phyloP scores from a whole-genome alignment of 1,140 invertebrate species.

The Pachypeltis micranthus region DNA sequence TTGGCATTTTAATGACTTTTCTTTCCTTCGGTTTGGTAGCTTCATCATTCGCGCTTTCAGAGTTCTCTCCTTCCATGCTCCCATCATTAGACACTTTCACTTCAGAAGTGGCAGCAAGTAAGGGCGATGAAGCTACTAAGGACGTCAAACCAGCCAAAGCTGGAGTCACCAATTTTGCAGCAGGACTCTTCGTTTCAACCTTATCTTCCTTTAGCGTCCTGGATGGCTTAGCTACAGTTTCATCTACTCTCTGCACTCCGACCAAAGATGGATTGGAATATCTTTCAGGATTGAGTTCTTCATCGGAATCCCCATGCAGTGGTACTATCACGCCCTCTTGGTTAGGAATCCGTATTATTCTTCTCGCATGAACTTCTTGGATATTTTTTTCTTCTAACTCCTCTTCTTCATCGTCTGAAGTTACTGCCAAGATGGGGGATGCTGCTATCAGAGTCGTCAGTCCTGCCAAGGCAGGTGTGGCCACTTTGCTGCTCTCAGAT shows the following conservation, averaged over 20 bases:
- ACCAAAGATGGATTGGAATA: not conserved
- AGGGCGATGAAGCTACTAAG: not conserved
- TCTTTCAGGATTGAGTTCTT: not conserved
- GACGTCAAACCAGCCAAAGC: not conserved
- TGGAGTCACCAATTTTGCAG: not conserved
- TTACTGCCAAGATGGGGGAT: not conserved
- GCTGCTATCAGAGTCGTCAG: not conserved
- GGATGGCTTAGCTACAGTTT: conserved; percentile 19
- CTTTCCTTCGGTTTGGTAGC: not conserved
- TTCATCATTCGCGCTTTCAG: not conserved
- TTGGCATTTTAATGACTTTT: conserved; percentile 13
- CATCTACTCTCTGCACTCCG: conserved; percentile 2
- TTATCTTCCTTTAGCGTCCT: not conserved
- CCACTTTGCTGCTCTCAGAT: no score
- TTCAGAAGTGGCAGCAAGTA: not conserved
- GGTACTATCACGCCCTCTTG: conserved; percentile 1
- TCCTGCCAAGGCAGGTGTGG: not conserved
- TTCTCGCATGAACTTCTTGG: not conserved
- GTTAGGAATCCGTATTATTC: not conserved
- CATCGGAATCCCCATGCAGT: not conserved
- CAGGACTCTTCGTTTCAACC: not conserved
- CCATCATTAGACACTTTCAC: not conserved
- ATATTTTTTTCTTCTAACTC: not conserved
- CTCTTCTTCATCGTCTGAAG: not conserved
- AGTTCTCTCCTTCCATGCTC: not conserved